phyloP scores from a whole-genome alignment of 2,113 vertebrate species.

The Benitochromis conjunctus region DNA sequence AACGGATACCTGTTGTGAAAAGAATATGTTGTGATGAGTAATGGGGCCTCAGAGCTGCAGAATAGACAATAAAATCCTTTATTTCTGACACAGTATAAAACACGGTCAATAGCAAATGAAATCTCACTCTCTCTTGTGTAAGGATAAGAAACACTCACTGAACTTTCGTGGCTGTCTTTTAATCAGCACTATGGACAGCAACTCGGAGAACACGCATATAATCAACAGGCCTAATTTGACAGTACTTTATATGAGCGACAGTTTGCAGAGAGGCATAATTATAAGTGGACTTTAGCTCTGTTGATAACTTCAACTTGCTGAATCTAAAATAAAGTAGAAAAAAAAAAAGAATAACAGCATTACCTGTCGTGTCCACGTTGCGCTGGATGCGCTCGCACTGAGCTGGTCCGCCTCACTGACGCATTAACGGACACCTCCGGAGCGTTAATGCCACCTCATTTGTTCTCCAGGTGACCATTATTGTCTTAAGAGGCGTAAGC shows the following conservation, averaged over 20 bases:
- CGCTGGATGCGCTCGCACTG: conserved; percentile 19
- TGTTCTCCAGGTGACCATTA: conserved; percentile 42
- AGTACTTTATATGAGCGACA: neutral
- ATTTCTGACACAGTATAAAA: neutral
- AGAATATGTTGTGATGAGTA: conserved; percentile 14
- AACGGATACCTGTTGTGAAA: conserved; percentile 35
- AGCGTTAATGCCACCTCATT: conserved; percentile 37
- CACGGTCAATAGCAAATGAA: neutral
- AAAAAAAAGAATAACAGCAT: neutral
- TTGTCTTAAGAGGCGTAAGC: conserved; percentile 49
- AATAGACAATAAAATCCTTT: neutral
- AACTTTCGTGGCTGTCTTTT: neutral
- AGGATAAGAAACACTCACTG: neutral
- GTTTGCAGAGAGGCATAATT: neutral
- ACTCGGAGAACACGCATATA: neutral
- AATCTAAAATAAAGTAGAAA: neutral
- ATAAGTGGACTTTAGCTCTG: neutral
- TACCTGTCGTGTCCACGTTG: conserved; percentile 63
- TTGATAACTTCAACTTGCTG: neutral
- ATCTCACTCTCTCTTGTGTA: neutral
- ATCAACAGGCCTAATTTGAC: neutral
- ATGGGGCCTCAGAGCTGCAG: neutral
- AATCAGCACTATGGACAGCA: conserved; percentile 70
- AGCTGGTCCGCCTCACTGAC: conserved; percentile 26
- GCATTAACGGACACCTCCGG: conserved; percentile 48